Percentiles rank a stretch among this genome's conserved stretches.
Evolutionary conservation across 2,113 vertebrate species (phyloP).

Genomic region (Amphiprion percula): DNA sequence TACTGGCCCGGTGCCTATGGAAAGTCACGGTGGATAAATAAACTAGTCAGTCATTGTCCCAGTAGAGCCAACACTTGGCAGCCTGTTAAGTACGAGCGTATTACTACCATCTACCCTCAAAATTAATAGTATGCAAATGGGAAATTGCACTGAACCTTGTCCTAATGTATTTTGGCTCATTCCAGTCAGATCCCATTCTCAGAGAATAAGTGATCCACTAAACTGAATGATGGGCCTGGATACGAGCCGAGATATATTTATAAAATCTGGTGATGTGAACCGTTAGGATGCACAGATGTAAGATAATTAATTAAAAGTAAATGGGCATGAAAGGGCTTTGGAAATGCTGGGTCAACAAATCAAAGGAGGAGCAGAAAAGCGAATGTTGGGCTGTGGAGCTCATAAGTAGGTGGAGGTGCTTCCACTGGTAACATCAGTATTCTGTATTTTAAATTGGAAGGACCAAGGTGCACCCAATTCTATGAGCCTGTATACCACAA

Average conservation of each 20-base stretch:
- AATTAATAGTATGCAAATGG: slow-evolving; percentile 67
- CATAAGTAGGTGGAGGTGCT: background rate
- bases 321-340: slow-evolving; percentile 30
- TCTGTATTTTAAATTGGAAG: background rate
- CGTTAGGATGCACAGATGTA: slow-evolving; percentile 24
- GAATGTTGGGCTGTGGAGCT: slow-evolving; percentile 3
- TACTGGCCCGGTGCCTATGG: slow-evolving; percentile 44
- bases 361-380: background rate
- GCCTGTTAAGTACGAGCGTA: slow-evolving; percentile 35
- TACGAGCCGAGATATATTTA: slow-evolving; percentile 41
- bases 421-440: background rate
- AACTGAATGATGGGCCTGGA: slow-evolving; percentile 41
- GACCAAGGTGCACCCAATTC: background rate
- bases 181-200: slow-evolving; percentile 44
- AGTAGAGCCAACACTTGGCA: slow-evolving; percentile 64
- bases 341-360: background rate
- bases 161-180: slow-evolving; percentile 66
- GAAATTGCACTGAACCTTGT: slow-evolving; percentile 54
- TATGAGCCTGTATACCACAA: background rate
- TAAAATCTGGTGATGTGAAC: slow-evolving; percentile 23
- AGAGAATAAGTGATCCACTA: slow-evolving; percentile 25
- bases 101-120: slow-evolving; percentile 52
- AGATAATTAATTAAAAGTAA: slow-evolving; percentile 33
- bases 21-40: slow-evolving; percentile 53
- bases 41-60: slow-evolving; percentile 58